A percentile compares a stretch with the other conserved stretches of the same genome.
Conservation (phyloP, 2,113 vertebrate species). For the Coryphaenoides rupestris region DNA sequence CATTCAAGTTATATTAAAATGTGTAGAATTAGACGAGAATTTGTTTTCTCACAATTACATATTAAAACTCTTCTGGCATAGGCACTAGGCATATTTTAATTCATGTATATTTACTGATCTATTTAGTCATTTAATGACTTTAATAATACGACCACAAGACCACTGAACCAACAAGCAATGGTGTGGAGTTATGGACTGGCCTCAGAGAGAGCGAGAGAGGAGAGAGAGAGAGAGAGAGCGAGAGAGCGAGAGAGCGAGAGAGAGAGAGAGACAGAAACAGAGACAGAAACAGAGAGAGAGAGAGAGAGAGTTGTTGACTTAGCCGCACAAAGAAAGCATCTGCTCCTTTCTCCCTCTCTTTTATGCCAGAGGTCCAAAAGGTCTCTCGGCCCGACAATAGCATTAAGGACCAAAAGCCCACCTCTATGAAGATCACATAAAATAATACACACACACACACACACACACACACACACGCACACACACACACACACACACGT, state of each 20-base stretch:
- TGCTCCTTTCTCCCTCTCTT: constrained; percentile 36
- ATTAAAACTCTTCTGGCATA: too few relatives aligned
- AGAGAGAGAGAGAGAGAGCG: constrained; percentile 12
- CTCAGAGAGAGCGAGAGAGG: constrained; percentile 11
- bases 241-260: constrained; percentile 20
- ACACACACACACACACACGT: constrained; percentile 42
- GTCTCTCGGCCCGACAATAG: constrained; percentile 44
- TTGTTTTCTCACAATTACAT: too few relatives aligned
- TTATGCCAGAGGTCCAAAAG: constrained; percentile 38
- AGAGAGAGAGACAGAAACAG: constrained; percentile 32
- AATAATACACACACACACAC: constrained; percentile 41
- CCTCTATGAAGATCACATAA: constrained; percentile 46
- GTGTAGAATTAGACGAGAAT: too few relatives aligned
- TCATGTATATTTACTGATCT: too few relatives aligned
- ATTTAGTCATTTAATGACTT: too few relatives aligned
- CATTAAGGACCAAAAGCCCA: constrained; percentile 33
- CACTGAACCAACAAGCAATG: too few relatives aligned
- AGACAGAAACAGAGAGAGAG: too few relatives aligned
- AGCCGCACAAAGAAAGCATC: constrained; percentile 53
- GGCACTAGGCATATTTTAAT: too few relatives aligned
- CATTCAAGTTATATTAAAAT: too few relatives aligned
- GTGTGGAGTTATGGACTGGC: too few relatives aligned
- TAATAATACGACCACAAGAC: too few relatives aligned
- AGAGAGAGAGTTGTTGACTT: constrained; percentile 49
- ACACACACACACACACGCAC: constrained; percentile 47